Conservation (phyloP, 2,113 vertebrate species). For the Microtus pennsylvanicus region DNA sequence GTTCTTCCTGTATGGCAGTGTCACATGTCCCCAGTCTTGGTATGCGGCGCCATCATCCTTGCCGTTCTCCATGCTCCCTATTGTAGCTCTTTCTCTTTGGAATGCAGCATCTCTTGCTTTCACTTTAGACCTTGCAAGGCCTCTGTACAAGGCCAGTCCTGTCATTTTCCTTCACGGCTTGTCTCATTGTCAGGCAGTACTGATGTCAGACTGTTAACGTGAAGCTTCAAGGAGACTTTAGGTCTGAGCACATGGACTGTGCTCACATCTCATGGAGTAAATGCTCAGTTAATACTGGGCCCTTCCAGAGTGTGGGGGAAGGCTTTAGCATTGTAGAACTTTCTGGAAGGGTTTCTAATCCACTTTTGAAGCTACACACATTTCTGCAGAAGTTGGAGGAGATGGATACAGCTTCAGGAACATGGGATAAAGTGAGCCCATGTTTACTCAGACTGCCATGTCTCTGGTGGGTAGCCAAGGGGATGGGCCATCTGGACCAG, state of each 20-base stretch:
- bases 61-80: not conserved
- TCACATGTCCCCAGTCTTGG: not conserved
- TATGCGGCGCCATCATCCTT: not conserved
- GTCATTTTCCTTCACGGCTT: not conserved
- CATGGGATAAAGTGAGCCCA: not conserved
- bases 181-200: not conserved
- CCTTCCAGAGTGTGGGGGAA: not conserved
- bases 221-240: not conserved
- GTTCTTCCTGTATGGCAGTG: not conserved
- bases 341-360: slow-evolving; percentile 1
- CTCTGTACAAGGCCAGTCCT: not conserved
- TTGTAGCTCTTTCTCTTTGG: not conserved
- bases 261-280: not conserved
- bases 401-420: not conserved
- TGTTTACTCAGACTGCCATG: not conserved
- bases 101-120: not conserved
- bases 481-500: not conserved
- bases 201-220: not conserved
- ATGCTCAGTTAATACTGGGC: not conserved
- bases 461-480: not conserved
- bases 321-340: not conserved
- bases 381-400: not conserved
- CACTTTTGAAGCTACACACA: not conserved
- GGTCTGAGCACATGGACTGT: not conserved
- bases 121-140: not conserved